These are phyloP conservation scores for Aythya baeri DNA, from an alignment of 2,113 vertebrate species.

Conservation along the genomic window DNA sequence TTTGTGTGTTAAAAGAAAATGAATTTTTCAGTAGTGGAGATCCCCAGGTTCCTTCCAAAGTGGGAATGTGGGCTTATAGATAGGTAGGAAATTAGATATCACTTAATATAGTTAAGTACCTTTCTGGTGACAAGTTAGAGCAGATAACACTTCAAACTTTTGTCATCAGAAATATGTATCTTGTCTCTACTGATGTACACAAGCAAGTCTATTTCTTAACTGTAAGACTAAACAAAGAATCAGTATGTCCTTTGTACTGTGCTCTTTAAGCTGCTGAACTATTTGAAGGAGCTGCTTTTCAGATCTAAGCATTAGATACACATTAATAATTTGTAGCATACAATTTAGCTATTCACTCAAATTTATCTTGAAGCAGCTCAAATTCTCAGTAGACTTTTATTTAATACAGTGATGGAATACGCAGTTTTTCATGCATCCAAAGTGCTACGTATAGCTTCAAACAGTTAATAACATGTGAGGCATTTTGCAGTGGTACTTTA, in stretches of 20 bases:
- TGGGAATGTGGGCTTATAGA: neutral
- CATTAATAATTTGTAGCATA: neutral
- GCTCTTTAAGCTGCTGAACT: neutral
- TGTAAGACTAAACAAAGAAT: neutral
- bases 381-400: constrained; percentile 1
- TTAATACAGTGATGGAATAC: neutral
- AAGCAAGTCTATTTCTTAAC: neutral
- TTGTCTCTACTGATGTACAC: neutral
- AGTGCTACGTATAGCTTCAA: neutral
- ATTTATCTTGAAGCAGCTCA: neutral
- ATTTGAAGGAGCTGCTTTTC: neutral
- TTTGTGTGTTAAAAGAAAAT: neutral
- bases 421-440: neutral
- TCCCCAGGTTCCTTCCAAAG: neutral
- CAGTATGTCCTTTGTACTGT: neutral
- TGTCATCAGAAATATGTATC: neutral
- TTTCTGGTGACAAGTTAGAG: neutral
- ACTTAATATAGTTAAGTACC: neutral
- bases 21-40: neutral
- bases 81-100: neutral
- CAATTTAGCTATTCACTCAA: neutral
- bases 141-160: neutral
- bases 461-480: neutral
- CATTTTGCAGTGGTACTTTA: constrained; percentile 4
- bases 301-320: neutral